Percentiles rank a stretch among this genome's conserved stretches.
Conservation (phyloP, 1,140 invertebrate genomes). For the Oscheius sp. region DNA sequence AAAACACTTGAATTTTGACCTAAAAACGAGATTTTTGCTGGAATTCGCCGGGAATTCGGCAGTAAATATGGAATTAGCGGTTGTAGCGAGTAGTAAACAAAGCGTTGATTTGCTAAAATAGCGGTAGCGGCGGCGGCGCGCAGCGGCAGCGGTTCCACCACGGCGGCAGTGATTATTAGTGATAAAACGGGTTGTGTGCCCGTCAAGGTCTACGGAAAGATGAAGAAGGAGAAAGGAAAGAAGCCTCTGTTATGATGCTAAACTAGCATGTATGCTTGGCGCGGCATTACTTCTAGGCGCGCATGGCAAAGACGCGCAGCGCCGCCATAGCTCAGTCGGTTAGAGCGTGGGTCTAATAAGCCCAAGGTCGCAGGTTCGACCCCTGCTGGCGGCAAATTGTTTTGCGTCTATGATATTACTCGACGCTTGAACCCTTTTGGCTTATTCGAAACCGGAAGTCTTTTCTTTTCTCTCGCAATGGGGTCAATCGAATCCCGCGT, state of each 20-base stretch:
- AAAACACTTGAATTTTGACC: no score
- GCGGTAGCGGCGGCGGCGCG: background rate
- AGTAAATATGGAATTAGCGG: no score
- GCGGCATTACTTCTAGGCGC: no score
- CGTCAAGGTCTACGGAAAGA: conserved; percentile 1
- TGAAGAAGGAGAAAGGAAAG: background rate
- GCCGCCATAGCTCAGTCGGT: conserved; percentile 61
- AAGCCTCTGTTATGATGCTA: background rate
- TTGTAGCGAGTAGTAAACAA: no score
- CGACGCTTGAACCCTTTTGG: no score
- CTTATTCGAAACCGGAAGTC: no score
- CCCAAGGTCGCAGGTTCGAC: conserved; percentile 61
- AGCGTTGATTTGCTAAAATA: background rate
- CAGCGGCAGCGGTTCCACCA: background rate
- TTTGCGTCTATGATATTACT: no score
- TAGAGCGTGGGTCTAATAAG: conserved; percentile 62
- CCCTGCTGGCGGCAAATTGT: conserved; percentile 58
- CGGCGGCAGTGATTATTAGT: conserved; percentile 10
- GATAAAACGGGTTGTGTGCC: background rate
- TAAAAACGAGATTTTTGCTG: no score
- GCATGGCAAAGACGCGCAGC: no score
- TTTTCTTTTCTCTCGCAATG: no score
- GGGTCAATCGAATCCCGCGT: no score
- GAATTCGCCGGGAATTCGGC: no score
- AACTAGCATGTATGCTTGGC: background rate